A percentile compares a stretch with the other conserved stretches of the same genome.
phyloP scores from a whole-genome alignment of 2,888 invertebrate species.

The Plusia festucae region DNA sequence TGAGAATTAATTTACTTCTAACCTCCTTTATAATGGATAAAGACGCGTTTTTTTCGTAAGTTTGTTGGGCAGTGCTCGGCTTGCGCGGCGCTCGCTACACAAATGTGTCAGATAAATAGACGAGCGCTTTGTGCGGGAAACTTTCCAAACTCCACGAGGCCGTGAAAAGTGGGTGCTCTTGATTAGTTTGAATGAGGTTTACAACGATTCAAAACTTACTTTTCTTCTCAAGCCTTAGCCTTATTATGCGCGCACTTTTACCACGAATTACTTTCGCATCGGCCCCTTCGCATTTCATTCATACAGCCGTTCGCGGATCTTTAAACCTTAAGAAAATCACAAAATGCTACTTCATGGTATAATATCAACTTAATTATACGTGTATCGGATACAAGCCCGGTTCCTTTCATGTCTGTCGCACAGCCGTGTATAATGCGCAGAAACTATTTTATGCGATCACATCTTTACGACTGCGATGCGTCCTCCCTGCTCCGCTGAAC shows the following conservation, averaged over 20 bases:
- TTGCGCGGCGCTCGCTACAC: conserved; percentile 29
- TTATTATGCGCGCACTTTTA: conserved; percentile 41
- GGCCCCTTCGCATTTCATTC: conserved; percentile 32
- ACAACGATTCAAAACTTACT: conserved; percentile 40
- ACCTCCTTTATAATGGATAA: conserved; percentile 28
- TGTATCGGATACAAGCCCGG: conserved; percentile 30
- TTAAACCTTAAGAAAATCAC: conserved; percentile 20
- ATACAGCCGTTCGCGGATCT: conserved; percentile 13
- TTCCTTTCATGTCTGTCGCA: conserved; percentile 38
- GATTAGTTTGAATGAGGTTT: conserved; percentile 55
- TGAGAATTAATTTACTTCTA: conserved; percentile 24
- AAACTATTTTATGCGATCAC: conserved; percentile 43
- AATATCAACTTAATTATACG: conserved; percentile 29
- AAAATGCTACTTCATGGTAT: conserved; percentile 10
- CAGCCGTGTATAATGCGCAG: conserved; percentile 22
- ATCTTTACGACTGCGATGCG: conserved; percentile 36
- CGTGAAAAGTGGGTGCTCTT: conserved; percentile 50
- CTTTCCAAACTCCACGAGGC: conserved; percentile 44
- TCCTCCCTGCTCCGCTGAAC: conserved; percentile 49
- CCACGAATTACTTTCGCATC: conserved; percentile 47
- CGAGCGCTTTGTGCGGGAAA: conserved; percentile 45
- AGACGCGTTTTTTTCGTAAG: conserved; percentile 32
- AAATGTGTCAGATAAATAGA: conserved; percentile 47
- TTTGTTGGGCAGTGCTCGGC: conserved; percentile 5
- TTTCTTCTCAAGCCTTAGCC: conserved; percentile 37